Conservation (phyloP, 1,140 invertebrate genomes). For the Ceratosolen fusciceps region DNA sequence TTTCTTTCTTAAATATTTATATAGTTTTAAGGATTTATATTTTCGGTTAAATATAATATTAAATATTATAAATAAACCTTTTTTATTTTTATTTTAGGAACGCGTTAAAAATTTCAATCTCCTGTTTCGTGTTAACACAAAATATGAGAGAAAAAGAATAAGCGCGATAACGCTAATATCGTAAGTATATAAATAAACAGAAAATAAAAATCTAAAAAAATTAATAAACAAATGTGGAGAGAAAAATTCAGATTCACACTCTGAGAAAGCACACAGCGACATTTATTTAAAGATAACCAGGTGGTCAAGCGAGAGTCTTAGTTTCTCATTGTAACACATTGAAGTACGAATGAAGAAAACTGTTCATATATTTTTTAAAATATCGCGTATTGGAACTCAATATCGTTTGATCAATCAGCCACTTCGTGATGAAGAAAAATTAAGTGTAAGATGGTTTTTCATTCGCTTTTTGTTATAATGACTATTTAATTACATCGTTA, state of each 20-base stretch:
- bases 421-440: slow-evolving; percentile 31
- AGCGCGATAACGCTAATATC: slow-evolving; percentile 56
- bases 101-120: slow-evolving; percentile 64
- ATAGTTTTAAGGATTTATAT: too few species aligned
- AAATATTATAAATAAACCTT: too few species aligned
- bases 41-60: too few species aligned
- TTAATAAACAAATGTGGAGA: slow-evolving; percentile 37
- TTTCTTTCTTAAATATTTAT: neutral
- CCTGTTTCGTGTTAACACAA: slow-evolving; percentile 62
- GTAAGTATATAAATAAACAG: slow-evolving; percentile 46
- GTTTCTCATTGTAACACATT: slow-evolving; percentile 42
- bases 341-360: slow-evolving; percentile 31
- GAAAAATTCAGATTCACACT: slow-evolving; percentile 28
- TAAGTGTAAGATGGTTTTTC: slow-evolving; percentile 40
- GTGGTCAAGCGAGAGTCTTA: slow-evolving; percentile 37
- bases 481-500: slow-evolving; percentile 46
- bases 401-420: slow-evolving; percentile 15
- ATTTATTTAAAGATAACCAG: slow-evolving; percentile 33
- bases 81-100: slow-evolving; percentile 63
- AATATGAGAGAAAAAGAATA: slow-evolving; percentile 54
- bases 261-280: slow-evolving; percentile 23
- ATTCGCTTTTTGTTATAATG: slow-evolving; percentile 49
- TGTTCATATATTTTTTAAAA: slow-evolving; percentile 33
- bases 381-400: slow-evolving; percentile 33
- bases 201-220: slow-evolving; percentile 48